Evolutionary conservation across 2,797 vertebrate species (phyloP).

Genomic region (Phyllotis vaccarum): DNA sequence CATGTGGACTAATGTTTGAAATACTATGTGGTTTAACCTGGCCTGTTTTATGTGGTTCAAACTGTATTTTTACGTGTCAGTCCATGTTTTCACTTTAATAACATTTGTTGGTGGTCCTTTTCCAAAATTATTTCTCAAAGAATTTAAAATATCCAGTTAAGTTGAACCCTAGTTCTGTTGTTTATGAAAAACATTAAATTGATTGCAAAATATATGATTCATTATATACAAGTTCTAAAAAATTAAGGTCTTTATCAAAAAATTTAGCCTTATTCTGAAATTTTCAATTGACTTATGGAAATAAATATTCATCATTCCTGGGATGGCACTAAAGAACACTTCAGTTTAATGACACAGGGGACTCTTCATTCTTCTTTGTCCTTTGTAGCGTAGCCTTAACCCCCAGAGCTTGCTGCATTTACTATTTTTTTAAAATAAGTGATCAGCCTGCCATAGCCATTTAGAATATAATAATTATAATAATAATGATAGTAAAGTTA

Average conservation of each 20-base stretch:
- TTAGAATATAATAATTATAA: slow-evolving; percentile 46
- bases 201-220: background rate
- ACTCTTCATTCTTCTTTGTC: background rate
- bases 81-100: background rate
- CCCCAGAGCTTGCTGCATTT: slow-evolving; percentile 31
- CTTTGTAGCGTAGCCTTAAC: background rate
- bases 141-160: slow-evolving; percentile 21
- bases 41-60: slow-evolving; percentile 6
- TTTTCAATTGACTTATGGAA: slow-evolving; percentile 11
- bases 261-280: slow-evolving; percentile 39
- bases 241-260: slow-evolving; percentile 44
- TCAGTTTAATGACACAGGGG: slow-evolving; percentile 29
- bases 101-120: slow-evolving; percentile 2
- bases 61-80: background rate
- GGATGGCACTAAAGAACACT: slow-evolving; percentile 44
- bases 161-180: background rate
- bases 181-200: slow-evolving; percentile 42
- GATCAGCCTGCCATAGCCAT: background rate
- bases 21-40: background rate
- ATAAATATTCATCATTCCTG: slow-evolving; percentile 48
- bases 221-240: slow-evolving; percentile 22
- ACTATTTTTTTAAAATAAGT: slow-evolving; percentile 19
- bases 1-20: background rate
- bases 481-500: slow-evolving; percentile 45
- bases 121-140: slow-evolving; percentile 8